phyloP scores from a whole-genome alignment of 2,797 vertebrate species.

The Acanthis flammea region DNA sequence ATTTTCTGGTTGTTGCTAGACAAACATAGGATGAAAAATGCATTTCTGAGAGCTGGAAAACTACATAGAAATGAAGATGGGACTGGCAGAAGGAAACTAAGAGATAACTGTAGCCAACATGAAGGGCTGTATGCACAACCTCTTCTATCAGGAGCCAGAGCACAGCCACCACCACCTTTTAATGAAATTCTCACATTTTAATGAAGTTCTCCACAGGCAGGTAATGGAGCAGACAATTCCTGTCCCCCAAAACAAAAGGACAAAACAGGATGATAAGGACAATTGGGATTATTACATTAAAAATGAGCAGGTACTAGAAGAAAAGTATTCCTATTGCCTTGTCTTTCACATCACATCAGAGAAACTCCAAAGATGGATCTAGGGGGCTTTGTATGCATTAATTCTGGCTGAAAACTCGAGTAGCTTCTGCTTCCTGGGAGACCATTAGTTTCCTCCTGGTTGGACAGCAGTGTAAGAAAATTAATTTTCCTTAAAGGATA shows the following conservation, averaged over 20 bases:
- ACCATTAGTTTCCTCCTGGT: neutral
- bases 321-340: neutral
- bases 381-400: no score
- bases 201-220: neutral
- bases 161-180: neutral
- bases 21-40: neutral
- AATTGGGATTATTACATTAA: neutral
- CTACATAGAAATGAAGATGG: neutral
- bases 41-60: neutral
- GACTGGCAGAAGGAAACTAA: neutral
- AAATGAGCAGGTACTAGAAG: neutral
- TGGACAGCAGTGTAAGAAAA: neutral
- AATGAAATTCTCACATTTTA: neutral
- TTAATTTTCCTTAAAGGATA: neutral
- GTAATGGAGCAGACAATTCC: neutral
- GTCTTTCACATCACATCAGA: neutral
- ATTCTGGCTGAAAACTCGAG: neutral
- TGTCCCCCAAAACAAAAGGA: neutral
- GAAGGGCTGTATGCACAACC: neutral
- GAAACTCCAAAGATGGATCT: no score
- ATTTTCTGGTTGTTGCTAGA: neutral
- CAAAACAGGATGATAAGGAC: neutral
- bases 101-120: fast-evolving
- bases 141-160: neutral
- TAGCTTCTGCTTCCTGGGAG: neutral